A percentile compares a stretch with the other conserved stretches of the same genome.
phyloP scores from a whole-genome alignment of 1,140 invertebrate species.

The Pachyrhynchus sulphureomaculatus region DNA sequence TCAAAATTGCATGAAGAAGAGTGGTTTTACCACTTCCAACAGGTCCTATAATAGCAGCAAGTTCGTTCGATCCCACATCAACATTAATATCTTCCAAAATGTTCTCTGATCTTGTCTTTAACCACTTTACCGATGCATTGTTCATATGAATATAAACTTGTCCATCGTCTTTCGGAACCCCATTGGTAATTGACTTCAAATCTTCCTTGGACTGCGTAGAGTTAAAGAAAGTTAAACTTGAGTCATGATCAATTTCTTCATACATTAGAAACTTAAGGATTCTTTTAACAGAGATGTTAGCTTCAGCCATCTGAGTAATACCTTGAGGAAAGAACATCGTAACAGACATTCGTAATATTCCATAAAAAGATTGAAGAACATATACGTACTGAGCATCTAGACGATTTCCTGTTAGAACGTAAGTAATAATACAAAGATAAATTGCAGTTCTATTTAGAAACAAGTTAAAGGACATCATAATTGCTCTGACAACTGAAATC shows the following conservation, averaged over 20 bases:
- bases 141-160: slow-evolving; percentile 44
- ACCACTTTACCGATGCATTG: too few species aligned
- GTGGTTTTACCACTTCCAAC: slow-evolving; percentile 78
- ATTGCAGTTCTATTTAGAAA: slow-evolving; percentile 73
- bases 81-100: slow-evolving; percentile 60
- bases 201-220: slow-evolving; percentile 4
- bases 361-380: slow-evolving; percentile 70
- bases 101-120: slow-evolving; percentile 53
- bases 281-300: slow-evolving; percentile 65
- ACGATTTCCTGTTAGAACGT: slow-evolving; percentile 65
- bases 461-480: slow-evolving; percentile 71
- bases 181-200: not conserved
- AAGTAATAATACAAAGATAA: slow-evolving; percentile 74
- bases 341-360: slow-evolving; percentile 68
- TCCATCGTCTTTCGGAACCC: slow-evolving; percentile 23
- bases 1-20: slow-evolving; percentile 75
- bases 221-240: slow-evolving; percentile 17
- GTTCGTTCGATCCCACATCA: slow-evolving; percentile 55
- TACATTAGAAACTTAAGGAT: slow-evolving; percentile 60
- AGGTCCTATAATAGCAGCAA: slow-evolving; percentile 68
- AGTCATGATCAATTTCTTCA: slow-evolving; percentile 33
- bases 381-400: slow-evolving; percentile 77
- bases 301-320: slow-evolving; percentile 60
- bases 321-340: slow-evolving; percentile 73
- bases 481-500: slow-evolving; percentile 62